A percentile compares a stretch with the other conserved stretches of the same genome.
phyloP scores from a whole-genome alignment of 2,797 vertebrate genomes.

The Pantherophis vulpinus region DNA sequence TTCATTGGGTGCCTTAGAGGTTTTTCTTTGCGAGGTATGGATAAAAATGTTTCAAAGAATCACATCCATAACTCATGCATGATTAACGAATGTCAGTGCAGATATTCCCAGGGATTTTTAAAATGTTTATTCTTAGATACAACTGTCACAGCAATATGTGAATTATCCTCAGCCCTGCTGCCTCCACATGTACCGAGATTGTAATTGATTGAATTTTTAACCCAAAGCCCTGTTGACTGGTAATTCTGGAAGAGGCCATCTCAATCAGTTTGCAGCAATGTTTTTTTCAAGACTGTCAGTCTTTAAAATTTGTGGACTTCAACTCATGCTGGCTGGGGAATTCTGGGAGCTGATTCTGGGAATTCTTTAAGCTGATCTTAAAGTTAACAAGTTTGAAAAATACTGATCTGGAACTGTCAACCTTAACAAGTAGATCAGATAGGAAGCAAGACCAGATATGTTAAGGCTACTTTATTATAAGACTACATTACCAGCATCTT shows the following conservation, averaged over 20 bases:
- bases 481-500: neutral
- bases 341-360: neutral
- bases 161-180: neutral
- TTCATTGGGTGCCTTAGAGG: neutral
- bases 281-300: neutral
- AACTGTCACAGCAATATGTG: neutral
- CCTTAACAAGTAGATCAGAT: neutral
- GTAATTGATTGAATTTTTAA: neutral
- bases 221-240: neutral
- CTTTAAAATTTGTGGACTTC: neutral
- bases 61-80: neutral
- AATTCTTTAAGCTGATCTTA: neutral
- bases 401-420: neutral
- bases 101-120: neutral
- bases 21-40: neutral
- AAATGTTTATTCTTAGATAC: neutral
- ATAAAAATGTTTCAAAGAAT: neutral
- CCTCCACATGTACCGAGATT: neutral
- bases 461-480: neutral
- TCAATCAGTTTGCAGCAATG: neutral
- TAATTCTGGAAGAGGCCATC: neutral
- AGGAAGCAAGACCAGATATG: neutral
- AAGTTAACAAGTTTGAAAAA: neutral
- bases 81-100: neutral
- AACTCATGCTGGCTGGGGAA: neutral